phyloP scores from a whole-genome alignment of 2,888 invertebrate genomes.

The Ophonus ardosiacus region DNA sequence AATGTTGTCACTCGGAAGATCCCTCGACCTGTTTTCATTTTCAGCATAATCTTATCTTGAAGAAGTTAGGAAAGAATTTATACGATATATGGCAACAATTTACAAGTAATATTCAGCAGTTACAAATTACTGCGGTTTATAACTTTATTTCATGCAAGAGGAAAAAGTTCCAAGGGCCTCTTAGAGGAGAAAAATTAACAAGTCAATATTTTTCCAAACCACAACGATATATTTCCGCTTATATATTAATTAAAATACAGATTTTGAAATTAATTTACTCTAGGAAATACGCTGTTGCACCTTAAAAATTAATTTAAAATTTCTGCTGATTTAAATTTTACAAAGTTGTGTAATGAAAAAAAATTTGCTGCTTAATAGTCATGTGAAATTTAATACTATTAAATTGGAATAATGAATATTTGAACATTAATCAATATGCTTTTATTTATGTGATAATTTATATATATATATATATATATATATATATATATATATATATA shows the following conservation, averaged over 20 bases:
- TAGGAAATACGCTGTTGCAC: neutral
- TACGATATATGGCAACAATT: constrained; percentile 13
- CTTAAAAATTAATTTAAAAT: too few species aligned
- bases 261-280: neutral
- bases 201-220: neutral
- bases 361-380: too few species aligned
- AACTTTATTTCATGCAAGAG: neutral
- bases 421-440: too few species aligned
- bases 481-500: too few species aligned
- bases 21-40: neutral
- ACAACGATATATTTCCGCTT: neutral
- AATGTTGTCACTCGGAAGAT: neutral
- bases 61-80: neutral
- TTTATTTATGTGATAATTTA: too few species aligned
- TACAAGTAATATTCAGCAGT: constrained; percentile 14
- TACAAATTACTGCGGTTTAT: neutral
- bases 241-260: constrained; percentile 15
- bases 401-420: too few species aligned
- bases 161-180: neutral
- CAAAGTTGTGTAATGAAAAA: too few species aligned
- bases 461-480: too few species aligned
- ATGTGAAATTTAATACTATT: too few species aligned
- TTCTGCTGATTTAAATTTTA: too few species aligned
- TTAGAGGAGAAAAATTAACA: neutral
- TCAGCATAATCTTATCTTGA: constrained; percentile 17